Evolutionary conservation across 2,888 invertebrate genomes (phyloP), one percentile per base, ranked within the genome.

Genomic region (Stenchaetothrips biformis): DNA sequence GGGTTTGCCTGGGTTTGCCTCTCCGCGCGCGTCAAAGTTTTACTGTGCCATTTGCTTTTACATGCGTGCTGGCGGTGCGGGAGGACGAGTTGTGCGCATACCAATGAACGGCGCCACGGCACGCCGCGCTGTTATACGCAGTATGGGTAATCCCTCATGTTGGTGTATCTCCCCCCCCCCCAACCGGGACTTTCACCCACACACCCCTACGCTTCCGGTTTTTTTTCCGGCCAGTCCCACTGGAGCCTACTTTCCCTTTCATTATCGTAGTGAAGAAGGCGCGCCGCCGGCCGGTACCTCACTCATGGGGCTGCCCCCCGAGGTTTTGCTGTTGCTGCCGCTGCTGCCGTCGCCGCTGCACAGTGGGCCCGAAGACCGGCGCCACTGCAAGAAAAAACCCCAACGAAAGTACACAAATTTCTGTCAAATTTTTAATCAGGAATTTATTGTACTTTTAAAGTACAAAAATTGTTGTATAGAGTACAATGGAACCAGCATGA

Each of bases 31-130:
- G 67, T 74, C 67, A 74, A 74, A 74, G 67, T 74, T 74, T 74
- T 74, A 74, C 67, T 21, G 67, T 74, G 67, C 67, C 67, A 74
- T 74, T 74, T 74, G 67, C 67, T 74, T 74, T 74, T 25, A 74
- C 67, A 74, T 74, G 67, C 67, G 67, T 21, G 67, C 25, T 0
- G 4, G 13, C 13, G 59, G 59, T 18, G 16, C 59, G 59, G 67
- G 21, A 21, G 21, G 67, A 74, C 67, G 67, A 25, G 67, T 74
- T 74, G 67, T 25, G 67, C 67, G 67, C 67, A 74, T 74, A 74
- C 67, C 67, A 74, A 74, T 74, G 67, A 74, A 53, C 18, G 53
- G 13, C 53, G 53, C 16, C 53, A 13, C 53, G 37, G 37, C 53
- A 53, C 13, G 53, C 53, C 53, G 53, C 13, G 21, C 67, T 11